These are phyloP conservation scores for Phylloscopus whistleri DNA, from an alignment of 2,113 vertebrate genomes.

Conservation along the genomic window DNA sequence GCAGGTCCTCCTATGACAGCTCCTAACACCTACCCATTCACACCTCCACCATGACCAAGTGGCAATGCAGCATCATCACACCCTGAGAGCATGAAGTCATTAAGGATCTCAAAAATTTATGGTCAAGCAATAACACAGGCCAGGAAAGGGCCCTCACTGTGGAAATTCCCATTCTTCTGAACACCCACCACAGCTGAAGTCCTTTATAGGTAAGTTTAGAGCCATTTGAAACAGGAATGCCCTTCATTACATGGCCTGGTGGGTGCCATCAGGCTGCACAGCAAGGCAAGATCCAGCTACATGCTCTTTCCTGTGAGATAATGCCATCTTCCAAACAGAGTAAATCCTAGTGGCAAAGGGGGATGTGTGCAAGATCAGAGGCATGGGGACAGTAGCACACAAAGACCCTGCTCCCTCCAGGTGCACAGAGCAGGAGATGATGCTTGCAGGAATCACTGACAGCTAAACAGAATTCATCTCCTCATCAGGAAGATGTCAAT, in stretches of 20 bases:
- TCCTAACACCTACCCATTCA: not conserved
- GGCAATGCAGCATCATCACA: not conserved
- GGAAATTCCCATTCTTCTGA: not conserved
- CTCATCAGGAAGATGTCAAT: conserved; percentile 10
- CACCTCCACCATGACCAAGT: not conserved
- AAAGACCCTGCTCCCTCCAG: not conserved
- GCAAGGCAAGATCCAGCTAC: not conserved
- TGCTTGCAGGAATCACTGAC: not conserved
- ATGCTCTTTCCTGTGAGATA: rapidly evolving
- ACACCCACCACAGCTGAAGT: rapidly evolving
- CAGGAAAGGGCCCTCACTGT: rapidly evolving
- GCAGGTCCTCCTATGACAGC: not conserved
- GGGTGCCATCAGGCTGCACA: not conserved
- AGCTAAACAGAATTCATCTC: not conserved
- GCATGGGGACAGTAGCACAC: not conserved
- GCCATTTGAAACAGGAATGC: not conserved
- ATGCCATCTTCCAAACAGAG: not conserved
- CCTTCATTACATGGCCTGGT: not conserved
- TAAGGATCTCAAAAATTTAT: not conserved
- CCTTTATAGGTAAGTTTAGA: not conserved
- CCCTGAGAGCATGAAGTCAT: not conserved
- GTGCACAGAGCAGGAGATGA: rapidly evolving
- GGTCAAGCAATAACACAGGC: not conserved
- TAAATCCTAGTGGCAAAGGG: not conserved
- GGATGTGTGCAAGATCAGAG: not conserved